Conservation (phyloP, 2,888 invertebrate species). For the Oscheius sp. region DNA sequence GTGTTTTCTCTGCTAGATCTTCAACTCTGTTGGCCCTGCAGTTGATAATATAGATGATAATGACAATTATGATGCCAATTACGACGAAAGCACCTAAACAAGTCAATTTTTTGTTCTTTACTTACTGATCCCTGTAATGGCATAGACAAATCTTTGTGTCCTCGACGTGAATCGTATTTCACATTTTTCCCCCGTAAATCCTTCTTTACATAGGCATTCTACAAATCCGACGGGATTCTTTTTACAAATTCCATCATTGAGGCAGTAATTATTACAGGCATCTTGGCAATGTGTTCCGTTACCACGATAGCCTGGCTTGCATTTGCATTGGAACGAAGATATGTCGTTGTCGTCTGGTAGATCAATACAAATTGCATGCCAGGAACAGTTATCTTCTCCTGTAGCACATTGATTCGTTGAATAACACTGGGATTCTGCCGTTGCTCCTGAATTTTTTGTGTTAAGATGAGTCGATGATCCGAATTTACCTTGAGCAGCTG, state of each 20-base stretch:
- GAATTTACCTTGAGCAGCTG: constrained; percentile 71
- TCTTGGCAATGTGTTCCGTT: constrained; percentile 70
- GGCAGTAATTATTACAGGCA: constrained; percentile 68
- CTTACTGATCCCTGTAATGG: constrained; percentile 36
- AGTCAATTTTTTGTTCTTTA: background rate
- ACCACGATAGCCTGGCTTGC: constrained; percentile 90
- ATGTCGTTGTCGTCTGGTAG: constrained; percentile 69
- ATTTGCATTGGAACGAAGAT: constrained; percentile 80
- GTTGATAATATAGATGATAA: constrained; percentile 69
- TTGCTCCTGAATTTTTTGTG: constrained; percentile 63
- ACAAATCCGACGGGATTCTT: constrained; percentile 68
- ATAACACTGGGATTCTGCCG: constrained; percentile 68
- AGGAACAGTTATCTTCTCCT: constrained; percentile 69
- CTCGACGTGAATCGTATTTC: constrained; percentile 54
- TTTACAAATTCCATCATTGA: constrained; percentile 70
- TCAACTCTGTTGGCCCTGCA: constrained; percentile 54
- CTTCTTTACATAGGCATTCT: constrained; percentile 69
- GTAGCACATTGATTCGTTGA: constrained; percentile 70
- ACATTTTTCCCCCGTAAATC: constrained; percentile 66
- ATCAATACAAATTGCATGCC: constrained; percentile 70
- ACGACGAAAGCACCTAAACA: constrained; percentile 39
- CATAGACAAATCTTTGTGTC: constrained; percentile 50
- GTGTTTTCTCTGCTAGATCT: constrained; percentile 26
- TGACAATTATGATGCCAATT: constrained; percentile 61
- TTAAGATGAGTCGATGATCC: background rate